These are phyloP conservation scores for Mormyrops attenuatus DNA, from an alignment of 2,797 vertebrate genomes.

Conservation along the genomic window DNA sequence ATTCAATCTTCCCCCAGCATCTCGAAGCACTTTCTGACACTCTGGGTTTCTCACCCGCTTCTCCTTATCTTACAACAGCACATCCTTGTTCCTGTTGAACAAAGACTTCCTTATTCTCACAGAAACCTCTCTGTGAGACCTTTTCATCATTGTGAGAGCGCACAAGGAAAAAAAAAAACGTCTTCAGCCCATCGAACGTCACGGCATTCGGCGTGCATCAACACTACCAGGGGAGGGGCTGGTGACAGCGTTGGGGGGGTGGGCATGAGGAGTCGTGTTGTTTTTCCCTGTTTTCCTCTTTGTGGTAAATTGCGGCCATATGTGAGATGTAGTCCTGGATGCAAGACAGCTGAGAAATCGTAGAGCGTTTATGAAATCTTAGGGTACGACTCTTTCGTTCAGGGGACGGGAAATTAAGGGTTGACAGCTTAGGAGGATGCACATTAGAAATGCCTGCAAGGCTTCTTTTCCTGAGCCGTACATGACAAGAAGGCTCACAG, in stretches of 20 bases:
- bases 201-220: neutral
- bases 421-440: neutral
- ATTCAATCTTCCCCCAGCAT: slow-evolving; percentile 8
- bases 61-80: slow-evolving; percentile 12
- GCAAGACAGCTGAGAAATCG: neutral
- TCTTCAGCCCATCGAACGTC: neutral
- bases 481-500: neutral
- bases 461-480: neutral
- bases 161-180: neutral
- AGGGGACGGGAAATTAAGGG: neutral
- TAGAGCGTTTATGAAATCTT: neutral
- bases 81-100: slow-evolving; percentile 7
- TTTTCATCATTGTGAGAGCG: slow-evolving; percentile 12
- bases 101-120: slow-evolving; percentile 15
- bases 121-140: slow-evolving; percentile 8
- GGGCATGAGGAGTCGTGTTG: neutral
- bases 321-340: neutral
- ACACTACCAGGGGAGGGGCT: neutral
- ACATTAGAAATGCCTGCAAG: neutral
- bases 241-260: neutral
- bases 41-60: neutral
- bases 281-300: neutral
- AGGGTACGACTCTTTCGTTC: neutral
- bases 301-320: neutral
- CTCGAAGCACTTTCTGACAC: slow-evolving; percentile 11